phyloP scores from a whole-genome alignment of 2,888 invertebrate genomes.

The Spilosoma lubricipeda region DNA sequence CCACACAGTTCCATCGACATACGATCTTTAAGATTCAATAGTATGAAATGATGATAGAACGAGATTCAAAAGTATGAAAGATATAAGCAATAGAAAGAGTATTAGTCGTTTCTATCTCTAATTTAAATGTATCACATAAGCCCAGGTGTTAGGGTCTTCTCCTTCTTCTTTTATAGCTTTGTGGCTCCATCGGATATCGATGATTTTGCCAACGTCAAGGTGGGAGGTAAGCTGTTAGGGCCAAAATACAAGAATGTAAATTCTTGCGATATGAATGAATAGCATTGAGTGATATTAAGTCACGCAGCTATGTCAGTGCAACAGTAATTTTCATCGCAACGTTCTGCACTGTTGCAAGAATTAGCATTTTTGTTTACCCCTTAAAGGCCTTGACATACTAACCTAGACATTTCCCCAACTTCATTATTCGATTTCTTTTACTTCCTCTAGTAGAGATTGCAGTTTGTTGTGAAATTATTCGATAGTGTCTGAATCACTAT shows the following conservation, averaged over 20 bases:
- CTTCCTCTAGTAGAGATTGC: conserved; percentile 16
- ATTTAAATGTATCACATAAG: conserved; percentile 20
- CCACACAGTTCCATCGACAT: too few relatives aligned
- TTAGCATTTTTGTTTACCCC: background rate
- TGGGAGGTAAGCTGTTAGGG: too few relatives aligned
- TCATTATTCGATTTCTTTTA: conserved; percentile 14
- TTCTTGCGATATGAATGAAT: background rate
- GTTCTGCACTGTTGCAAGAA: background rate
- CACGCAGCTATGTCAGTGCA: background rate
- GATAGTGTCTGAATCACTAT: conserved; percentile 9
- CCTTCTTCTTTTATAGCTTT: too few relatives aligned
- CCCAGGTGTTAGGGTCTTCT: conserved; percentile 27
- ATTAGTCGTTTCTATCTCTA: conserved; percentile 17
- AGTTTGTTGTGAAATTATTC: conserved; percentile 18
- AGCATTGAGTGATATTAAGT: background rate
- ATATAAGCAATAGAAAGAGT: conserved; percentile 12
- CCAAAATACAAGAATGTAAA: too few relatives aligned
- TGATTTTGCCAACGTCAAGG: too few relatives aligned
- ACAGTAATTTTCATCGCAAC: background rate
- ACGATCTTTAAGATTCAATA: too few relatives aligned
- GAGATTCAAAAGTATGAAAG: conserved; percentile 39
- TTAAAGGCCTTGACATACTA: conserved; percentile 39
- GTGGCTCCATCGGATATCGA: too few relatives aligned
- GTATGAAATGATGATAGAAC: background rate
- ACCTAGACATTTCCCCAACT: conserved; percentile 39